Evolutionary conservation across 1,140 invertebrate species (phyloP), one percentile per base, ranked within the genome.

Genomic region (Babylonia areolata): DNA sequence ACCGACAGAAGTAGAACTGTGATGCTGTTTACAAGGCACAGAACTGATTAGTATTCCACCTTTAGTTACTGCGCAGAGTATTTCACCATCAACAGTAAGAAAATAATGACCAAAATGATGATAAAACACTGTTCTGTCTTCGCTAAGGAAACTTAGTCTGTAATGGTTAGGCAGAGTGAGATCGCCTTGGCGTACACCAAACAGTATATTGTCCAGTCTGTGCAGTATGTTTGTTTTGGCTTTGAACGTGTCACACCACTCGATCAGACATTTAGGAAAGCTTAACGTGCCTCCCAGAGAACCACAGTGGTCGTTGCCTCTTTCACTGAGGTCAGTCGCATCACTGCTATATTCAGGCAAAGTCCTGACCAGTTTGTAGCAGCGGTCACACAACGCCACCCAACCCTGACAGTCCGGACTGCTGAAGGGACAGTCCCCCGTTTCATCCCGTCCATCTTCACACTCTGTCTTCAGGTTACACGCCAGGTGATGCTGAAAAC

Each of bases 381-480:
- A 81, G 1, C 23, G 37, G 28, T 54, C 40, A 33, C 42, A 23
- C 15, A 81, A 42, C 3, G 40, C 40, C 11, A 81, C 40, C 2
- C 0, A 46, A 0, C 79, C 79, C 11, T 51, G 37, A 31, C 79
- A 81, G 40, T 35, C 79, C 1, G 42, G 40, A 46, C 39, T 46
- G 17, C 39, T 46, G 79, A n/a, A 81, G n/a, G 79, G 78, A 51
- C 79, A 81, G 79, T 51, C 15, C 28, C 23, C 28, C 0, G 35
- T 42, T 39, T 81, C 79, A 40, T 81, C 79, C 42, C 40, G 33
- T 51, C 79, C 79, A 20, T 54, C n/a, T 5, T 20, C 35, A n/a
- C 79, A 81, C 79, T 81, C 79, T 39, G n/a, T 11, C 79, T 54
- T 28, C 28, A 81, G 79, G 79, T 81, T 81, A 9, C 79, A 81